Conservation (phyloP, 2,113 vertebrate species). For the Butorides virescens region DNA sequence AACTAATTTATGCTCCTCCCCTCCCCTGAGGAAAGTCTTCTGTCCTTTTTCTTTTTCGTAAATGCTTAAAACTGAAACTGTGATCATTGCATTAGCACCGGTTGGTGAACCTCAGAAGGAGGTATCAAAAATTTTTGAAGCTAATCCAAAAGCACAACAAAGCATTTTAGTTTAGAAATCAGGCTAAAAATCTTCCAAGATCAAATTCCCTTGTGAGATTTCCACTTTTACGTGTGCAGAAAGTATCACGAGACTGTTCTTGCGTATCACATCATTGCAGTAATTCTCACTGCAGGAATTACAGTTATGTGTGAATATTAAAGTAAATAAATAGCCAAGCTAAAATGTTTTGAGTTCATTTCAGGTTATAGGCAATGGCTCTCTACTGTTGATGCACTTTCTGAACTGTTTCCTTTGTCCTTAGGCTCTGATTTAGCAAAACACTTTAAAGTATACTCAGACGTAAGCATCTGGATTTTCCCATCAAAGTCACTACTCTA, state of each 20-base stretch:
- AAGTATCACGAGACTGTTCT: slow-evolving; percentile 9
- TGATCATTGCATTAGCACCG: slow-evolving; percentile 28
- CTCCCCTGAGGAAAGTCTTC: not conserved
- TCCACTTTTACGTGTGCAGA: not conserved
- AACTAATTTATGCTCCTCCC: not conserved
- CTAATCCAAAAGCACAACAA: slow-evolving; percentile 25
- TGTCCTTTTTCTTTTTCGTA: not conserved
- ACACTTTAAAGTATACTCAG: not conserved
- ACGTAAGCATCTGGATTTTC: slow-evolving; percentile 36
- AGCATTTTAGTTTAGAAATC: slow-evolving; percentile 30
- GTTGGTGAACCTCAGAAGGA: slow-evolving; percentile 27
- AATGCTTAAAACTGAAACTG: not conserved
- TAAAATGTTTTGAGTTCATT: slow-evolving; percentile 29
- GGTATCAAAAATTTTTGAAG: slow-evolving; percentile 34
- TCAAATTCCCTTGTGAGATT: slow-evolving; percentile 59
- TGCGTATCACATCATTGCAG: not conserved
- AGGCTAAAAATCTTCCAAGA: slow-evolving; percentile 50
- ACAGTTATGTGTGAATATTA: slow-evolving; percentile 11
- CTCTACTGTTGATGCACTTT: not conserved
- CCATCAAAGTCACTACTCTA: not conserved
- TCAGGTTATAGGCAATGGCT: slow-evolving; percentile 13
- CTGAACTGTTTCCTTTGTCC: slow-evolving; percentile 1
- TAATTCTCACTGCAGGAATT: slow-evolving; percentile 31
- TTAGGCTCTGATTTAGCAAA: slow-evolving; percentile 38
- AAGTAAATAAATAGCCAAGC: slow-evolving; percentile 22